Conservation (phyloP, 1,140 invertebrate genomes). For the Heliconius eleuchia region DNA sequence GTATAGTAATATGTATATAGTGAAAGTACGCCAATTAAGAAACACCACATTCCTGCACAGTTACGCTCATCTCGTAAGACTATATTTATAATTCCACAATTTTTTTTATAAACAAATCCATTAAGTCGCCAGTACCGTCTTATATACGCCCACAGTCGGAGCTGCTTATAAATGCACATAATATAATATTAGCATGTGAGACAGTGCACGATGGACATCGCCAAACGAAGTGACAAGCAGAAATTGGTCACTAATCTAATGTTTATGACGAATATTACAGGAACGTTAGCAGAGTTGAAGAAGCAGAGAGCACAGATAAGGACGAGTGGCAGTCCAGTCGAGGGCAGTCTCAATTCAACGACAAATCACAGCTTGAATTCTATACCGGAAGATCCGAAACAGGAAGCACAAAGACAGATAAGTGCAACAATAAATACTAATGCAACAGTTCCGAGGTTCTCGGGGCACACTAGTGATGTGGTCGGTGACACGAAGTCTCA, state of each 20-base stretch:
- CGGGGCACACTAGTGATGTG: slow-evolving; percentile 77
- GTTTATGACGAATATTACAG: slow-evolving; percentile 56
- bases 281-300: slow-evolving; percentile 93
- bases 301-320: slow-evolving; percentile 92
- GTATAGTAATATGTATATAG: slow-evolving; percentile 44
- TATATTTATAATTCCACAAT: slow-evolving; percentile 29
- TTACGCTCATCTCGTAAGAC: slow-evolving; percentile 50
- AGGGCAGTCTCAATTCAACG: slow-evolving; percentile 65
- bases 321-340: slow-evolving; percentile 82
- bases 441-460: slow-evolving; percentile 70
- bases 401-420: slow-evolving; percentile 60
- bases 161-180: background rate
- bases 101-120: slow-evolving; percentile 30
- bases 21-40: slow-evolving; percentile 47
- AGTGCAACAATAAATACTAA: slow-evolving; percentile 53
- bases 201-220: slow-evolving; percentile 21
- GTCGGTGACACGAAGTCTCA: slow-evolving; percentile 76
- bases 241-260: slow-evolving; percentile 17
- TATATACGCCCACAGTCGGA: slow-evolving; percentile 10
- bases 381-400: slow-evolving; percentile 57
- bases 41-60: slow-evolving; percentile 47
- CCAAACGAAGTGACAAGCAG: background rate
- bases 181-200: slow-evolving; percentile 1
- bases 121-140: slow-evolving; percentile 12
- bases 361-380: slow-evolving; percentile 71